Conservation (phyloP, 2,888 invertebrate species). For the Noctuana brunneofusca region DNA sequence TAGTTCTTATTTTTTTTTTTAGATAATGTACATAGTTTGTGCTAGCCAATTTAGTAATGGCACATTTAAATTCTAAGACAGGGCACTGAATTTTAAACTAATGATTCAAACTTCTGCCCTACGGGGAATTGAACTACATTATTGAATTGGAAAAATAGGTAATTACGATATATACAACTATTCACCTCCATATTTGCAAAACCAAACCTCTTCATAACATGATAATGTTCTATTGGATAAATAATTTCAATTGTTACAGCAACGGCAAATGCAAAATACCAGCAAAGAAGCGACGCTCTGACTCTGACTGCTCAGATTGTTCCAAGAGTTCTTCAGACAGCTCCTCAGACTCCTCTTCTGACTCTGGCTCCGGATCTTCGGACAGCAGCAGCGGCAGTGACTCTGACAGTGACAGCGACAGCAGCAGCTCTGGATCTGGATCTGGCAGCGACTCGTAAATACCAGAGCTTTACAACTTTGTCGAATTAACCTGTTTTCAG, state of each 20-base stretch:
- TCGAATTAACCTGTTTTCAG: conserved; percentile 20
- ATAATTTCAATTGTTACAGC: conserved; percentile 47
- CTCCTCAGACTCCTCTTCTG: conserved; percentile 61
- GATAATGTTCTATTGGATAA: too few relatives aligned
- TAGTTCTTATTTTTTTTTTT: too few relatives aligned
- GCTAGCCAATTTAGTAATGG: too few relatives aligned
- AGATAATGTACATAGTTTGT: too few relatives aligned
- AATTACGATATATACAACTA: too few relatives aligned
- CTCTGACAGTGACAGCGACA: conserved; percentile 50
- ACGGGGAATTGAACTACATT: too few relatives aligned
- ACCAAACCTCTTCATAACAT: too few relatives aligned
- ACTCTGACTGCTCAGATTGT: conserved; percentile 58
- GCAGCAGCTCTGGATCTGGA: conserved; percentile 60
- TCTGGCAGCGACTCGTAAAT: conserved; percentile 54
- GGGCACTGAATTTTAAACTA: too few relatives aligned
- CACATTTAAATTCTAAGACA: too few relatives aligned
- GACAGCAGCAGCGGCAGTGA: conserved; percentile 61
- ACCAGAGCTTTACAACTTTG: conserved; percentile 29
- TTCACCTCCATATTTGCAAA: too few relatives aligned
- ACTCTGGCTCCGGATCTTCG: conserved; percentile 56
- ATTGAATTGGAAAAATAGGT: too few relatives aligned
- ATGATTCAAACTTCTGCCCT: too few relatives aligned
- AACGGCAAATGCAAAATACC: conserved; percentile 68
- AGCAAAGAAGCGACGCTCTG: conserved; percentile 64
- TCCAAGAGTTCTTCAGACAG: conserved; percentile 63